Percentiles rank a stretch among this genome's conserved stretches.
Conservation (phyloP, 2,888 invertebrate species). For the Euzophera pinguis region DNA sequence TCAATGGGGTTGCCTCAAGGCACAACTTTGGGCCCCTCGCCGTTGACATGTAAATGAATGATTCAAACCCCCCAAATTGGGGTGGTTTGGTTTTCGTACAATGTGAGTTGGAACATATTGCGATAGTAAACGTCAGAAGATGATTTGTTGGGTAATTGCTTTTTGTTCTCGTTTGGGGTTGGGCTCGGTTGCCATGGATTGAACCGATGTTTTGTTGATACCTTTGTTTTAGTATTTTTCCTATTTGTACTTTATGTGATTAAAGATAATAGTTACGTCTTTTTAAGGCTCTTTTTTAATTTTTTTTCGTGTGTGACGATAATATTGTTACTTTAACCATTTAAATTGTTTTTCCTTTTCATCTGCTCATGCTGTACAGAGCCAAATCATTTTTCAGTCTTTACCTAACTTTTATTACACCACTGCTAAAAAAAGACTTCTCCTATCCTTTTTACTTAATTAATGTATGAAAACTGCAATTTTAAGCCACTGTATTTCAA, state of each 20-base stretch:
- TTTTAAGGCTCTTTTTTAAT: too few relatives aligned
- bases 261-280: slow-evolving; percentile 32
- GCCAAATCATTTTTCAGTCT: too few relatives aligned
- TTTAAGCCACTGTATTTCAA: too few relatives aligned
- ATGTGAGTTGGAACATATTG: slow-evolving; percentile 73
- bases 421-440: too few relatives aligned
- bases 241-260: slow-evolving; percentile 33
- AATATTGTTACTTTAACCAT: too few relatives aligned
- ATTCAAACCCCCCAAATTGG: slow-evolving; percentile 52
- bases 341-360: too few relatives aligned
- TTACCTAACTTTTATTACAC: too few relatives aligned
- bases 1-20: slow-evolving; percentile 64
- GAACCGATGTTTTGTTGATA: slow-evolving; percentile 63
- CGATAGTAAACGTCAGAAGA: slow-evolving; percentile 74
- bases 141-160: slow-evolving; percentile 78
- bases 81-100: slow-evolving; percentile 44
- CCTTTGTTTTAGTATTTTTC: slow-evolving; percentile 55
- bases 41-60: slow-evolving; percentile 69
- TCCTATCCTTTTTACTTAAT: too few relatives aligned
- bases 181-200: slow-evolving; percentile 59
- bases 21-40: slow-evolving; percentile 45
- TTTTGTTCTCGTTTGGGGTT: slow-evolving; percentile 61
- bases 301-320: not conserved
- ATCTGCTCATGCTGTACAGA: too few relatives aligned
- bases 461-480: too few relatives aligned